Evolutionary conservation across 2,113 vertebrate genomes (phyloP).

Genomic region (Mesocricetus auratus): DNA sequence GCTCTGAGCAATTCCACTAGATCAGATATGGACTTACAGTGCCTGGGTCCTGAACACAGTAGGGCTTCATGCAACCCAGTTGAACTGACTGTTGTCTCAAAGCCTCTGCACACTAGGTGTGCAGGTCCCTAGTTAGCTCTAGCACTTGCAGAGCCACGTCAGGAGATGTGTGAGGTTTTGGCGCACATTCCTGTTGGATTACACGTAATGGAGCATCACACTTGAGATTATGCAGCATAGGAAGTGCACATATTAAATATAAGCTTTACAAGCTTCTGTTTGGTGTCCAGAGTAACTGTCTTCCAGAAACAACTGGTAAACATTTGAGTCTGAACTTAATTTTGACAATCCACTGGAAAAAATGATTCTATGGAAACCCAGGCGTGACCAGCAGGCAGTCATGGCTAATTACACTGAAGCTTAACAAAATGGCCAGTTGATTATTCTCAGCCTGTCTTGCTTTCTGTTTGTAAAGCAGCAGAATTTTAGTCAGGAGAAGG

Average conservation of each 20-base stretch:
- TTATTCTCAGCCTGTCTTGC: slow-evolving; percentile 15
- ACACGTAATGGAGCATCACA: background rate
- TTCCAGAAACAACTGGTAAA: slow-evolving; percentile 59
- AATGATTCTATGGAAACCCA: slow-evolving; percentile 69
- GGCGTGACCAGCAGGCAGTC: slow-evolving; percentile 44
- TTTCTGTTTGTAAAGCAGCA: background rate
- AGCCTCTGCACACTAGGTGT: background rate
- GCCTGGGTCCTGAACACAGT: background rate
- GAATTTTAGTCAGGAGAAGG: background rate
- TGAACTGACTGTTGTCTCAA: background rate
- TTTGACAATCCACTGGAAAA: slow-evolving; percentile 69
- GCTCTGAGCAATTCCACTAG: background rate
- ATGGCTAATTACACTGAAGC: background rate
- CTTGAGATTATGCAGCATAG: slow-evolving; percentile 41
- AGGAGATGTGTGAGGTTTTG: background rate
- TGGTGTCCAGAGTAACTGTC: slow-evolving; percentile 55
- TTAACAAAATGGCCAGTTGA: slow-evolving; percentile 10
- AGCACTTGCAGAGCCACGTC: background rate
- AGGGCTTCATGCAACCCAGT: background rate
- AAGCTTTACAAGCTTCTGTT: background rate
- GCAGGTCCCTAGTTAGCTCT: background rate
- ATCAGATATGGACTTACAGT: background rate
- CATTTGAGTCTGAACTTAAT: slow-evolving; percentile 69
- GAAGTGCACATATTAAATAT: background rate
- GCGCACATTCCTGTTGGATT: slow-evolving; percentile 22